Conservation (phyloP, 2,888 invertebrate genomes). For the Polia nebulosa region DNA sequence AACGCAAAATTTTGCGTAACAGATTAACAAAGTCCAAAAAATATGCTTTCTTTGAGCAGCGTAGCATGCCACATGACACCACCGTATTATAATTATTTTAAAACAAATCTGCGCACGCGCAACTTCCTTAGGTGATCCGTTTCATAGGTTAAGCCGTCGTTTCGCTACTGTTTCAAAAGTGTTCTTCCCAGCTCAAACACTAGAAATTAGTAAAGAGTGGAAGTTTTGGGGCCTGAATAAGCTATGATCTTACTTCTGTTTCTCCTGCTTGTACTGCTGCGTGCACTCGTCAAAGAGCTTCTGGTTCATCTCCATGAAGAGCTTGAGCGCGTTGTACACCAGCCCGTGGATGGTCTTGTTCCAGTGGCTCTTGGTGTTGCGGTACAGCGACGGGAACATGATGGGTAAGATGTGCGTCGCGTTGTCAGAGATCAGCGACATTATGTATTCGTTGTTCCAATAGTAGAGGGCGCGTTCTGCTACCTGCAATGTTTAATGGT, state of each 20-base stretch:
- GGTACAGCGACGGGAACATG: constrained; percentile 99
- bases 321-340: constrained; percentile 99
- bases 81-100: too few relatives aligned
- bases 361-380: constrained; percentile 99
- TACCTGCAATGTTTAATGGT: constrained; percentile 93
- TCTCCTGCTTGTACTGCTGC: constrained; percentile 97
- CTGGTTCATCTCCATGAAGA: constrained; percentile 99
- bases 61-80: too few relatives aligned
- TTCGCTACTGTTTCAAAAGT: too few relatives aligned
- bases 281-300: constrained; percentile 99
- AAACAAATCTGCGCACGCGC: too few relatives aligned
- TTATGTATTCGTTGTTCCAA: constrained; percentile 99
- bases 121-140: too few relatives aligned
- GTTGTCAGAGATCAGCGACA: constrained; percentile 99
- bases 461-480: constrained; percentile 99
- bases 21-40: too few relatives aligned
- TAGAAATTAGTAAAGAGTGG: too few relatives aligned
- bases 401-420: constrained; percentile 99
- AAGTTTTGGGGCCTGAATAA: background rate
- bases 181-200: too few relatives aligned
- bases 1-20: too few relatives aligned
- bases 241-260: constrained; percentile 92
- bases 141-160: too few relatives aligned
- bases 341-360: constrained; percentile 99
- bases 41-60: too few relatives aligned